Percentiles rank a stretch among this genome's conserved stretches.
phyloP scores from a whole-genome alignment of 2,113 vertebrate species.

The Hemichromis elongatus region DNA sequence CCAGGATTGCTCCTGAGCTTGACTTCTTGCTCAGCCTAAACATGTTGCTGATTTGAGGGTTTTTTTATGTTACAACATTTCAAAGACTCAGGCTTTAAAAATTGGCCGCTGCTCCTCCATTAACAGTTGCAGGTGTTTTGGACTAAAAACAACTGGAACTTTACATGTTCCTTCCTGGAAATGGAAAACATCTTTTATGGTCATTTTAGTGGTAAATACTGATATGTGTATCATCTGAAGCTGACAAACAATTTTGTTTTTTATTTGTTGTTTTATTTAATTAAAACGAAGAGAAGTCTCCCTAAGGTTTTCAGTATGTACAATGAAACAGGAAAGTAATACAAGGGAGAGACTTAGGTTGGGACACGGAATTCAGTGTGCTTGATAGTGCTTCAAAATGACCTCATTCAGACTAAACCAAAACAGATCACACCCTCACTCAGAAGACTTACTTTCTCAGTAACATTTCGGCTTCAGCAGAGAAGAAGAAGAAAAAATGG shows the following conservation, averaged over 20 bases:
- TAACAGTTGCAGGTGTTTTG: not conserved
- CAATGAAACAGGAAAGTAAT: not conserved
- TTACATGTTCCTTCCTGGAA: not conserved
- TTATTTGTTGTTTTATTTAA: not conserved
- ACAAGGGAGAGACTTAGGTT: not conserved
- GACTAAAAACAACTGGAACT: not conserved
- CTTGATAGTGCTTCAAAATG: not conserved
- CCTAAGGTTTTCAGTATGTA: not conserved
- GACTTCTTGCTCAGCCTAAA: not conserved
- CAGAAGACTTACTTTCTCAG: not conserved
- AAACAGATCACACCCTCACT: constrained; percentile 31
- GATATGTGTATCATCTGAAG: not conserved
- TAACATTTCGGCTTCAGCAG: not conserved
- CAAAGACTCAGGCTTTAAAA: not conserved
- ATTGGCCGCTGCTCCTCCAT: not conserved
- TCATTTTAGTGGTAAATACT: not conserved
- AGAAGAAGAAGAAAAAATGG: not conserved
- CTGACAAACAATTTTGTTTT: not conserved
- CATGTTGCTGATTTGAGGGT: not conserved
- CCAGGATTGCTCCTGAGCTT: not conserved
- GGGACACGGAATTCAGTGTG: not conserved
- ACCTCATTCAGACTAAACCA: constrained; percentile 22
- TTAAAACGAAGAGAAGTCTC: not conserved
- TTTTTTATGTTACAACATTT: not conserved
- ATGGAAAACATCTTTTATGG: not conserved